Percentiles rank a stretch among this genome's conserved stretches.
Conservation (phyloP, 1,140 invertebrate species). For the Drosophila jambulina region DNA sequence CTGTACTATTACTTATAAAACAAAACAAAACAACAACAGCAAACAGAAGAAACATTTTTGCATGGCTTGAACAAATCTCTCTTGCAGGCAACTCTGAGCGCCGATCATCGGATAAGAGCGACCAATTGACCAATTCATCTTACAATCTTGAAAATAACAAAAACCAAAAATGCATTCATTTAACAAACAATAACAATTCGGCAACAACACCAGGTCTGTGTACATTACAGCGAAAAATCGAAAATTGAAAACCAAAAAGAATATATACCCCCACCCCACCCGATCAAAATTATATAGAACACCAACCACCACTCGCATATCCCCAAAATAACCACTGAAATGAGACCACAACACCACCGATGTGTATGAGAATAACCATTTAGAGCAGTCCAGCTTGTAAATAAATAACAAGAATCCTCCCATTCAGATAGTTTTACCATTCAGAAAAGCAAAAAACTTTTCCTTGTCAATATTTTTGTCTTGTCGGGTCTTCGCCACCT, state of each 20-base stretch:
- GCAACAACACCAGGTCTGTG: slow-evolving; percentile 85
- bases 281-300: slow-evolving; percentile 46
- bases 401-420: slow-evolving; percentile 2
- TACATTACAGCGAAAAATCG: slow-evolving; percentile 63
- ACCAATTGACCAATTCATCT: slow-evolving; percentile 85
- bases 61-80: slow-evolving; percentile 85
- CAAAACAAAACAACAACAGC: slow-evolving; percentile 36
- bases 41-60: slow-evolving; percentile 64
- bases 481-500: neutral
- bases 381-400: slow-evolving; percentile 33
- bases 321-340: slow-evolving; percentile 9
- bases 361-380: neutral
- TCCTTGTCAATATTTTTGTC: neutral
- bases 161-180: slow-evolving; percentile 85
- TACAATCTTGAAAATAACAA: slow-evolving; percentile 85
- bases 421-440: slow-evolving; percentile 6
- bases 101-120: slow-evolving; percentile 85
- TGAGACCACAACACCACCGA: slow-evolving; percentile 17
- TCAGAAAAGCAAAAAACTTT: slow-evolving; percentile 3
- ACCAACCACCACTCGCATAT: neutral
- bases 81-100: slow-evolving; percentile 85
- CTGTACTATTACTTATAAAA: slow-evolving; percentile 30
- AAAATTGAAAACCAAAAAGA: slow-evolving; percentile 37
- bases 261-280: slow-evolving; percentile 13
- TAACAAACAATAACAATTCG: slow-evolving; percentile 85